Evolutionary conservation across 2,888 invertebrate genomes (phyloP).

Genomic region (Cremastinae sp.): DNA sequence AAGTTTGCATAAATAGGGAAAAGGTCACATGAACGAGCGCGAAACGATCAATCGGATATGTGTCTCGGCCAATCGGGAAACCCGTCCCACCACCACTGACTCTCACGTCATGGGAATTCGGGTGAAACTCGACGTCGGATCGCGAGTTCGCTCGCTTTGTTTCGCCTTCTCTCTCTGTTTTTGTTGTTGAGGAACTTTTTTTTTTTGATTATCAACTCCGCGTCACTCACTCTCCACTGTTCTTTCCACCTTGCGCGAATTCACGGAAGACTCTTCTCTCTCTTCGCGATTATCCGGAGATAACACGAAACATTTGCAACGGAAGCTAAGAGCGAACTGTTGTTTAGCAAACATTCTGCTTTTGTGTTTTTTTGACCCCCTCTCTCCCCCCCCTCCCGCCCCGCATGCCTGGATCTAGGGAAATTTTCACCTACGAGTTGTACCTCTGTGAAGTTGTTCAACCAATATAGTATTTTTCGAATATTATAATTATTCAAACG

Average conservation of each 20-base stretch:
- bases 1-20: slow-evolving; percentile 72
- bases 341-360: no score
- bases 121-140: slow-evolving; percentile 22
- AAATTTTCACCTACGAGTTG: no score
- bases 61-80: slow-evolving; percentile 64
- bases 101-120: slow-evolving; percentile 52
- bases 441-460: no score
- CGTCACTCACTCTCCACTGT: not conserved
- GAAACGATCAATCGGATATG: slow-evolving; percentile 69
- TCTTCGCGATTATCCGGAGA: no score
- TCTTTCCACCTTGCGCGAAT: not conserved
- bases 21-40: slow-evolving; percentile 74
- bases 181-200: slow-evolving; percentile 18
- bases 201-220: slow-evolving; percentile 27
- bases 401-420: no score
- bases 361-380: no score
- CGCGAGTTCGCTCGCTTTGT: slow-evolving; percentile 34
- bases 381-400: no score
- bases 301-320: no score
- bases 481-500: no score
- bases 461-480: no score
- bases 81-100: slow-evolving; percentile 17
- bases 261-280: no score
- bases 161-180: slow-evolving; percentile 16
- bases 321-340: no score